phyloP scores from a whole-genome alignment of 2,113 vertebrate species.

The Boleophthalmus pectinirostris region DNA sequence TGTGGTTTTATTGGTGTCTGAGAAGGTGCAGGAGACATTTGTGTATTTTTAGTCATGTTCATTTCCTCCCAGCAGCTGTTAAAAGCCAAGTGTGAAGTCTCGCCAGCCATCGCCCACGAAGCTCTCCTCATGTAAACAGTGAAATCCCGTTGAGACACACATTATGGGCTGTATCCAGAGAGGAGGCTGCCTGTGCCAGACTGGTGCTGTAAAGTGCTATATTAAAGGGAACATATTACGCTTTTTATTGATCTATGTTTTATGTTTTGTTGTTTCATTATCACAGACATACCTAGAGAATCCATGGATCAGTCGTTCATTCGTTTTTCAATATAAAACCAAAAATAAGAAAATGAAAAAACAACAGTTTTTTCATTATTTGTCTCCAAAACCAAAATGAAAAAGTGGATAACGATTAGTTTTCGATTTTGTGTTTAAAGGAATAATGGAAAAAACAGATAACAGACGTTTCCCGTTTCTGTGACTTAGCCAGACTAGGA shows the following conservation, averaged over 20 bases:
- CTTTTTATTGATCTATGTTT: neutral
- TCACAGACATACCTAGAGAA: no score
- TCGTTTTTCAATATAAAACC: no score
- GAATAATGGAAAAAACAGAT: no score
- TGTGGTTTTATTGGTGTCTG: neutral
- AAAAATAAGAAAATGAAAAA: no score
- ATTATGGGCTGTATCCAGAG: conserved; percentile 8
- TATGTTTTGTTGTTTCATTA: no score
- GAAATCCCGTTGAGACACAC: conserved; percentile 13
- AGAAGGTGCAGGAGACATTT: neutral
- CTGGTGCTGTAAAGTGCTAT: neutral
- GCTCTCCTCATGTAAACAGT: conserved; percentile 18
- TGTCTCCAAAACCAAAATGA: no score
- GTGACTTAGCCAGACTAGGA: no score
- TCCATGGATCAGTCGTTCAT: no score
- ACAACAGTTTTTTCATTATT: no score
- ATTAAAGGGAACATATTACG: neutral
- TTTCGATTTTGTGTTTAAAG: no score
- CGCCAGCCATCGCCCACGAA: conserved; percentile 16
- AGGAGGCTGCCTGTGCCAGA: neutral
- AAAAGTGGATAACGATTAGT: no score
- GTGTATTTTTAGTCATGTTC: conserved; percentile 25
- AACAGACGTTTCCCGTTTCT: no score
- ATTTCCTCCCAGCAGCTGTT: conserved; percentile 15
- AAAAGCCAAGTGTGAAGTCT: conserved; percentile 15